Evolutionary conservation across 2,888 invertebrate species (phyloP).

Genomic region (Chorisops tibialis): DNA sequence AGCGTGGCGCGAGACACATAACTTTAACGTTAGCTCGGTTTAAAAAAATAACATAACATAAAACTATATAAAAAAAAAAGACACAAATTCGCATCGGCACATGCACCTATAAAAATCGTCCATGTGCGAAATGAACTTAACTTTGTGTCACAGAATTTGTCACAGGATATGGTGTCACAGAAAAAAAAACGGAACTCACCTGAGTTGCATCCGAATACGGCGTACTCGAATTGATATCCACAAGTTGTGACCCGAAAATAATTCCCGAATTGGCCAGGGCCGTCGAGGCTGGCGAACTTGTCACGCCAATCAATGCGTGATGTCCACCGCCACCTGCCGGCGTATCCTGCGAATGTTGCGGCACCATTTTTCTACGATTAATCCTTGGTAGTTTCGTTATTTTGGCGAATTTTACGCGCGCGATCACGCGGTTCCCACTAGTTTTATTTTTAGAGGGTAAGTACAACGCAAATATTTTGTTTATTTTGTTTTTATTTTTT

Average conservation of each 20-base stretch:
- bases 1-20: neutral
- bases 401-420: neutral
- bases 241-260: constrained; percentile 85
- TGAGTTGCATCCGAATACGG: constrained; percentile 98
- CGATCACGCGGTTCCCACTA: neutral
- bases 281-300: neutral
- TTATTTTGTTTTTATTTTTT: too few species aligned
- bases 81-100: too few species aligned
- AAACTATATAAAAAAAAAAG: too few species aligned
- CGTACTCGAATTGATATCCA: constrained; percentile 86
- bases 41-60: too few species aligned
- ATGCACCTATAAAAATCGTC: too few species aligned
- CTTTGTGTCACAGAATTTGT: too few species aligned
- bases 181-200: constrained; percentile 62
- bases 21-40: neutral
- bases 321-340: constrained; percentile 30
- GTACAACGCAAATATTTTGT: constrained; percentile 24
- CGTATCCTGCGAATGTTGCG: constrained; percentile 43
- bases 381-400: neutral
- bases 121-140: too few species aligned
- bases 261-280: constrained; percentile 44
- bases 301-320: neutral
- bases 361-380: constrained; percentile 39
- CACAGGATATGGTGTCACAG: too few species aligned
- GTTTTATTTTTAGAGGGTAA: constrained; percentile 1